Base-by-base conservation (phyloP, 2,113 vertebrate species). In the Carassius gibelio region DNA sequence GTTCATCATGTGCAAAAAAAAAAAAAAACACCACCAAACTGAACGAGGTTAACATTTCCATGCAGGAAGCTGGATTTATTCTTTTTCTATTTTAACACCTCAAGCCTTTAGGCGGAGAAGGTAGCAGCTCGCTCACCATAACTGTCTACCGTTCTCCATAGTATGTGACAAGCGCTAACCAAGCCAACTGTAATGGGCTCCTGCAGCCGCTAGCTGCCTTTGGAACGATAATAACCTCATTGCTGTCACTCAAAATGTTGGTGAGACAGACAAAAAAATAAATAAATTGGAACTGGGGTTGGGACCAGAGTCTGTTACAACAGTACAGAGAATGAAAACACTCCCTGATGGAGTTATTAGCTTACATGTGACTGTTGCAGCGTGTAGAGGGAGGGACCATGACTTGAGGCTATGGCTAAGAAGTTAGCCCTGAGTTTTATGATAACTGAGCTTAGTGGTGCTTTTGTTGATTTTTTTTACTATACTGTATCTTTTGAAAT, bases 81-180 rank as follows among this genome's bases (percentile, higher is more conserved):
- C 3, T 78, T 80, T 84, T 72, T 75, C 72, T n/a, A 50, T 69
- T 57, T 82, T 86, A 80, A 83, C 85, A 83, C 48, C 59, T 72
- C 26, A 64, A 82, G 76, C 82, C 71, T 23, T 48, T 45, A 84
- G 76, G 69, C 2, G 64, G 82, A 75, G 38, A 86, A 82, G 57
- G 42, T 91, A 91, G 84, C 84, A 74, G 55, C 71, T 15, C n/a
- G 11, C 88, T 86, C 81, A 86, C 79, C 89, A 85, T 81, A 81
- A 66, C 59, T 50, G 36, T 81, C 78, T 42, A 81, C n/a, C 7
- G 8, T 11, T 81, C 78, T 66, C 76, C 57, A 68, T 64, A 83
- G 85, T 77, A 89, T 86, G 74, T 88, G 89, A 92, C 90, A 92
- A 88, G 91, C 87, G 91, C 92, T 92, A 92, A 91, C 88, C 88